These are phyloP conservation scores for Platyscapa corneri DNA, from an alignment of 1,140 invertebrate species.

Conservation along the genomic window DNA sequence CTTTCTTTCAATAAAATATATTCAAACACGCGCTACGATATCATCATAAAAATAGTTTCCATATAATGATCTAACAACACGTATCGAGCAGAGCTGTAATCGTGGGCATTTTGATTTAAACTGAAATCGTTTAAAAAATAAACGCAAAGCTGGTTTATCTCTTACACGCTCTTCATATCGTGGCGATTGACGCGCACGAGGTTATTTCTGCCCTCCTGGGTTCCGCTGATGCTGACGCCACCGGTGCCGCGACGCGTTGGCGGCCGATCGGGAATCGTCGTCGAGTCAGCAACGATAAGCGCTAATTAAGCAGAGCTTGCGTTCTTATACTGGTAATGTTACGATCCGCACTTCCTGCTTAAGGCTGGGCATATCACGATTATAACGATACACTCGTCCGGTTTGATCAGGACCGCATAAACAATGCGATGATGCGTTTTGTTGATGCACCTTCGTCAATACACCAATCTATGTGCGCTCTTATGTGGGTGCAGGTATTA, in stretches of 20 bases:
- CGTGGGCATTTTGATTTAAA: neutral
- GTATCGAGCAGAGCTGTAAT: no score
- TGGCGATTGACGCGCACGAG: neutral
- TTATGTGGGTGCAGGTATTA: no score
- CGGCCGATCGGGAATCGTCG: neutral
- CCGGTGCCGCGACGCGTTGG: no score
- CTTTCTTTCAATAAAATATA: no score
- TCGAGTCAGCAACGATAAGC: conserved; percentile 1
- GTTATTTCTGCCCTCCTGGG: no score
- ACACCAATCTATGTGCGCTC: no score
- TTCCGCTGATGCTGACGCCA: no score
- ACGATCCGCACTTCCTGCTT: conserved; percentile 15
- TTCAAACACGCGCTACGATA: no score
- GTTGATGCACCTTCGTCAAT: neutral
- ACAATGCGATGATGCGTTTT: conserved; percentile 29
- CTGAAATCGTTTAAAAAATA: neutral
- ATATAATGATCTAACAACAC: no score
- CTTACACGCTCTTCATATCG: no score
- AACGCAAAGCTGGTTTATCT: neutral
- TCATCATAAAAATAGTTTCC: no score
- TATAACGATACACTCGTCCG: neutral
- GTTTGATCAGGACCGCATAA: conserved; percentile 9
- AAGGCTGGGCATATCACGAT: neutral
- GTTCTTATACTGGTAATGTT: neutral
- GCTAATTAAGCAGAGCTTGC: conserved; percentile 39